Percentiles rank a stretch among this genome's conserved stretches.
Conservation (phyloP, 2,888 invertebrate genomes). For the Microdon myrmicae region DNA sequence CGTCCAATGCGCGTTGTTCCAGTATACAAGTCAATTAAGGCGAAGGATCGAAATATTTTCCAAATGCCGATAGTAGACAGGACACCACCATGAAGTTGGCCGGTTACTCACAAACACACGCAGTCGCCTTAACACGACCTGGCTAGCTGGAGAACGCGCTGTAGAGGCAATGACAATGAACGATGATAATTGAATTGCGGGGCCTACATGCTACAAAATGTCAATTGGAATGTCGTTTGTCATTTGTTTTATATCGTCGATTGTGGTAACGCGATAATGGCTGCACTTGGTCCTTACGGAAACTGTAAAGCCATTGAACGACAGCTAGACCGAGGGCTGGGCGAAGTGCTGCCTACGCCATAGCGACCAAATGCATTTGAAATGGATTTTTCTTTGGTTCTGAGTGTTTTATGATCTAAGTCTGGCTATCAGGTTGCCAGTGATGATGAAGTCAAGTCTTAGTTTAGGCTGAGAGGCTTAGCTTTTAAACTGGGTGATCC, state of each 20-base stretch:
- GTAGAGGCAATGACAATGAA: conserved; percentile 44
- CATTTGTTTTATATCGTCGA: conserved; percentile 50
- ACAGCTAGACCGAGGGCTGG: no score
- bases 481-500: no score
- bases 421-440: no score
- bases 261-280: conserved; percentile 51
- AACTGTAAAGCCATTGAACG: conserved; percentile 25
- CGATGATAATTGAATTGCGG: conserved; percentile 52
- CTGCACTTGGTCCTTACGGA: conserved; percentile 48
- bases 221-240: conserved; percentile 51
- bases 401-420: conserved; percentile 12
- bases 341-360: neutral
- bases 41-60: conserved; percentile 50
- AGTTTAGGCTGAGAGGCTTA: no score
- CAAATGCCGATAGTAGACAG: conserved; percentile 49
- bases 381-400: neutral
- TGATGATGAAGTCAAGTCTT: no score
- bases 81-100: conserved; percentile 45
- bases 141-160: no score
- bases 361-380: conserved; percentile 13
- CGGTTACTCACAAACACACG: neutral
- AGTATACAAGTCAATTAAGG: conserved; percentile 53
- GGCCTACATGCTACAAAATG: conserved; percentile 51
- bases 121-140: no score
- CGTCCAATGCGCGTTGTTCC: conserved; percentile 53